These are phyloP conservation scores for Prionace glauca DNA, from an alignment of 2,797 vertebrate genomes.

Conservation along the genomic window DNA sequence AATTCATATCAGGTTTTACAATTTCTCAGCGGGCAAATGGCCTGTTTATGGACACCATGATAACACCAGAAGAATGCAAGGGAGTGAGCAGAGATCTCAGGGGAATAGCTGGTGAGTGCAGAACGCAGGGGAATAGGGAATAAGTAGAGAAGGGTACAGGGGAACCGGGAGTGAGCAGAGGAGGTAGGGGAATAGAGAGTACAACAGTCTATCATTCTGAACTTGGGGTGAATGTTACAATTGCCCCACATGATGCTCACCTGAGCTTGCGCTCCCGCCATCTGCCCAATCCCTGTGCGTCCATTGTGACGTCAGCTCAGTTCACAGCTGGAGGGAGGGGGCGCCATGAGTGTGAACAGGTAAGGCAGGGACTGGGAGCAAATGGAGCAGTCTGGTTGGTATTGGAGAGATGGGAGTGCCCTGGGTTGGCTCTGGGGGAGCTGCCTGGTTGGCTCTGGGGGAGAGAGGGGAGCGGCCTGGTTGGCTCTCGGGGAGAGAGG, in stretches of 20 bases:
- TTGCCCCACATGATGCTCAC: background rate
- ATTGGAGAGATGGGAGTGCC: background rate
- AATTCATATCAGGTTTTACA: background rate
- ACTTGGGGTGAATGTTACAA: background rate
- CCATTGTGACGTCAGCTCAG: background rate
- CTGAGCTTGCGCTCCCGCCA: background rate
- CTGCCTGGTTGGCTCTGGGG: too few species aligned
- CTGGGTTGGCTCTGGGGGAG: too few species aligned
- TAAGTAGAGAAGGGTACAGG: too few species aligned
- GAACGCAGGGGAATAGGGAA: too few species aligned
- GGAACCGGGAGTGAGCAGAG: background rate
- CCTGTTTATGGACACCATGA: too few species aligned
- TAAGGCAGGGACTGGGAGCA: background rate
- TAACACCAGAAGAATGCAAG: background rate
- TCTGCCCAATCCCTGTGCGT: too few species aligned
- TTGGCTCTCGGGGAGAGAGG: too few species aligned
- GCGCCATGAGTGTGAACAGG: background rate
- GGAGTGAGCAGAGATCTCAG: background rate
- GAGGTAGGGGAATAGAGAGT: too few species aligned
- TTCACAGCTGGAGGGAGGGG: background rate
- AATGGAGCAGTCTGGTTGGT: background rate
- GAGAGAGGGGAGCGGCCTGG: too few species aligned
- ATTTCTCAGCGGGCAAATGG: too few species aligned
- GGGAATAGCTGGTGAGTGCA: too few species aligned
- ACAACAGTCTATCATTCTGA: too few species aligned